Conservation (phyloP, 2,113 vertebrate genomes). For the Plectropomus leopardus region DNA sequence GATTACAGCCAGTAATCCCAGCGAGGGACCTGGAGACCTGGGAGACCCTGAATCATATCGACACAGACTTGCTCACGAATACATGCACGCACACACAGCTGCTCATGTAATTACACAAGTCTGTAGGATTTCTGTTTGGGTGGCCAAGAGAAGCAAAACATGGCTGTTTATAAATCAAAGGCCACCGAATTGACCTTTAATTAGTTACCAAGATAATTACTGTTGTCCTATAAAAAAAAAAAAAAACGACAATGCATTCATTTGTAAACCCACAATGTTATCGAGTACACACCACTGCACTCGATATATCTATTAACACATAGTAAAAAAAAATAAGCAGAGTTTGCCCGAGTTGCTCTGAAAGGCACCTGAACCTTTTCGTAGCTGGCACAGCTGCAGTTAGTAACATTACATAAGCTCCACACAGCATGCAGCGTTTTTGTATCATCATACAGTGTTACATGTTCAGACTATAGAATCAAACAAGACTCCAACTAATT, state of each 20-base stretch:
- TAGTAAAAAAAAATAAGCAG: background rate
- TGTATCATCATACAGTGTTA: background rate
- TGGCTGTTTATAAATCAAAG: slow-evolving; percentile 22
- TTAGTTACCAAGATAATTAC: slow-evolving; percentile 17
- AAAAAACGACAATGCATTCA: background rate
- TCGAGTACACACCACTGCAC: background rate
- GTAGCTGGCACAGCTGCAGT: background rate
- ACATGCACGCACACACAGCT: background rate
- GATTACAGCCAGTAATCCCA: slow-evolving; percentile 45
- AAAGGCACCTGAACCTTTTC: background rate
- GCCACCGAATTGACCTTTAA: slow-evolving; percentile 11
- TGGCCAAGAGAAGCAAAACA: slow-evolving; percentile 2
- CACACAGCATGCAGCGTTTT: background rate
- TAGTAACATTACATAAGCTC: slow-evolving; percentile 19
- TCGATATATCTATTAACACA: slow-evolving; percentile 3
- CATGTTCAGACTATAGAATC: slow-evolving; percentile 44
- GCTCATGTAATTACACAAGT: background rate
- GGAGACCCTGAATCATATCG: slow-evolving; percentile 25
- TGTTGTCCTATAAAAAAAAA: background rate
- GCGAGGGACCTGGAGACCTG: slow-evolving; percentile 24
- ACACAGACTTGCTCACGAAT: background rate
- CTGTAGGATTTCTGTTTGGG: background rate
- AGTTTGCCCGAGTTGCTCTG: background rate
- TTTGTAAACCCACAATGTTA: background rate
- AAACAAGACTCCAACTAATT: slow-evolving; percentile 67